These are phyloP conservation scores for Rissa tridactyla DNA, from an alignment of 2,113 vertebrate genomes.

Conservation along the genomic window DNA sequence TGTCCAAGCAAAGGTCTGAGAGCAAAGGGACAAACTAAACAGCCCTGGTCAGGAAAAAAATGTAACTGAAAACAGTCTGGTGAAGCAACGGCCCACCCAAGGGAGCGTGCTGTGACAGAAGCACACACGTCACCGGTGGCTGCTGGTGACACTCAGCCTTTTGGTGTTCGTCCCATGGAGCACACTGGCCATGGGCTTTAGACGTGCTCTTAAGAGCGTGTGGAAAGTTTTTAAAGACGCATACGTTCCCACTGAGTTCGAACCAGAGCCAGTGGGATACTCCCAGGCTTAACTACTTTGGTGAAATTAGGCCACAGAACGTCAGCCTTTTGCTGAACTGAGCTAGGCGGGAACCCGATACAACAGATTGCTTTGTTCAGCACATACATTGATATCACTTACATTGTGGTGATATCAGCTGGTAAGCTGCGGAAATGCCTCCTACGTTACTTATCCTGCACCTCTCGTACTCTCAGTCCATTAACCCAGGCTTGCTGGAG, in stretches of 20 bases:
- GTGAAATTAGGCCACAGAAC: background rate
- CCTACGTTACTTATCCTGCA: background rate
- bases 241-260: background rate
- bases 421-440: background rate
- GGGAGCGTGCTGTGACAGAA: background rate
- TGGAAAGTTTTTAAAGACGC: background rate
- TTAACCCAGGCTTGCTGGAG: background rate
- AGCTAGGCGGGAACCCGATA: background rate
- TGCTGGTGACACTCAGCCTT: background rate
- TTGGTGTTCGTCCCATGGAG: background rate
- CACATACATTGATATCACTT: background rate
- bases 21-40: background rate
- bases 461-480: background rate
- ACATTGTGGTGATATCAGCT: background rate
- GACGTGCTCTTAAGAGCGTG: background rate
- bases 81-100: background rate
- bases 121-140: background rate
- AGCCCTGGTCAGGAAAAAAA: background rate
- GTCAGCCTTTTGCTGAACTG: background rate
- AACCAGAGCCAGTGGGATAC: background rate
- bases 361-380: conserved; percentile 36
- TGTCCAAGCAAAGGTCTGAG: background rate
- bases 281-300: background rate
- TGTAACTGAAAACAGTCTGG: background rate
- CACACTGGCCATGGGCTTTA: background rate